Base-by-base conservation (phyloP, 1,140 invertebrate species). In the Bacillus rossius region DNA sequence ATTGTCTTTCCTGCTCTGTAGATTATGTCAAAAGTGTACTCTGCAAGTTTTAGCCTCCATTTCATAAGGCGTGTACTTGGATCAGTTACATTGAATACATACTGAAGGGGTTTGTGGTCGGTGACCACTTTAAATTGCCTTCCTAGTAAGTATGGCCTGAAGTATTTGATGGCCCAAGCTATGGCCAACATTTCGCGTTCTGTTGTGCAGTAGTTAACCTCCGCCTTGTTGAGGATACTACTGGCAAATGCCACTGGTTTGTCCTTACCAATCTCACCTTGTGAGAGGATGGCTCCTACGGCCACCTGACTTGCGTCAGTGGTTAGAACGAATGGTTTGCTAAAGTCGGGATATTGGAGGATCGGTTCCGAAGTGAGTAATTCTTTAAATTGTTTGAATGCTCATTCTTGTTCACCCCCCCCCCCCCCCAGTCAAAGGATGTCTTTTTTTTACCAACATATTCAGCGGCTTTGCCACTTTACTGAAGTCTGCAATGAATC, bases 1-100 rank as follows among this genome's bases (percentile, higher is more conserved):
- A 77, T 77, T 19, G 59, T 53, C 62, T 63, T 67, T 8, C 74
- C 73, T 8, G 63, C 65, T 68, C 72, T 75, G 54, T 78, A 75
- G 26, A 61, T 43, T 16, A 65, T 47, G 10, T 54, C 57, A 22
- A 63, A 65, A 2, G 63, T 47, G 16, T 51, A 64, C 57, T 57
- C 61, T 23, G 34, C 45, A 22, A 51, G 10, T 20, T 26, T n/a
- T 57, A 57, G 43, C 29, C 50, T 59, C 62, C 63, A 64, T 1
- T 63, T 48, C 7, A 60, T 29, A n/a, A 64, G 47, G 38, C 60
- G 41, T 34, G 52, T 55, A n/a, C 60, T 51, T 1, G 62, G 59
- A 25, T 60, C 53, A 54, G 63, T 61, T n/a, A 65, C 55, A n/a
- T 60, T 55, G 19, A 63, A 55, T 64, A n/a, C n/a, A n/a, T n/a